Evolutionary conservation across 2,888 invertebrate genomes (phyloP), one percentile per base, ranked within the genome.

Genomic region (Petrolisthes cinctipes): DNA sequence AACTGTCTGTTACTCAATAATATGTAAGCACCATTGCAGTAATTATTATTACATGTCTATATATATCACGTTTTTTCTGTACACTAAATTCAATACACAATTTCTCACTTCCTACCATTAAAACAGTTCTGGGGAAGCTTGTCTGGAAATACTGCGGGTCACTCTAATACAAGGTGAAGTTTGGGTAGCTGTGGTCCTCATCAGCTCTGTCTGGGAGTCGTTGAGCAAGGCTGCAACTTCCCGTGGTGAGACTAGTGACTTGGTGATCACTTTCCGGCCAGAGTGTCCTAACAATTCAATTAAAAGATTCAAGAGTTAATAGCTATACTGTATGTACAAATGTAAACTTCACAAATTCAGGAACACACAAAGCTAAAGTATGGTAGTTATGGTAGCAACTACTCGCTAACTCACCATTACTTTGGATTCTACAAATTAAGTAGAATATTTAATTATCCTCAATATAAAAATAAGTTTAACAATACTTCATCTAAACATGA

Each of bases 81-180:
- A 51, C 68, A 82, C 20, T 71, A 7, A 7, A 37, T 68, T 68
- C 7, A 5, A 83, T 75, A 83, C 78, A 71, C 78, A 20, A n/a
- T 7, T 56, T 23, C 79, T 37, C 75, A 54, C 73, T 75, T 11
- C 75, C 73, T 57, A 73, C 71, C 83, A 37, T 84, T 78, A 83
- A 83, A 80, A 83, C 17, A 88, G 61, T 81, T 86, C 86, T 17
- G 87, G 87, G 66, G 87, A 88, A 37, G 87, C 71, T 71, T 88
- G 87, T 88, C 87, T 88, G 9, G 87, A 88, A 57, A 80, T 53
- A 81, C 87, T 88, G 80, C 87, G 83, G 23, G 87, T 88, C 23
- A 88, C 84, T 84, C 87, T 88, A 57, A 80, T 61, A 17, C 75
- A 80, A 20, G 87, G 87, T 14, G 84, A 88, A 17, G 87, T 88